Evolutionary conservation across 2,888 invertebrate species (phyloP), one percentile per base, ranked within the genome.

Genomic region (Eristalis intricaria): DNA sequence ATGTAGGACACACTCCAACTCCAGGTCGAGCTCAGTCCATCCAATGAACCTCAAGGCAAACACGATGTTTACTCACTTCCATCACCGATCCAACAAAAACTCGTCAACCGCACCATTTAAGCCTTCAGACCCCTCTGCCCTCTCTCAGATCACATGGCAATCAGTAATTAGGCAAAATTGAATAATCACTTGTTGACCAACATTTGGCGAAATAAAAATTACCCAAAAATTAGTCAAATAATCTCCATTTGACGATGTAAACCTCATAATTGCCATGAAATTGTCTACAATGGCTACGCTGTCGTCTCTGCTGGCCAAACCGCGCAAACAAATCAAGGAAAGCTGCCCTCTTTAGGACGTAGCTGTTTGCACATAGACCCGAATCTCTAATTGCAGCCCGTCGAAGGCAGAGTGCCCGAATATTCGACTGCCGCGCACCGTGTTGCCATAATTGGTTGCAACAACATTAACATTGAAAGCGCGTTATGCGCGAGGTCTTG

Each of bases 391-490:
- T 71, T 78, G 78, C 50, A 50, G 19, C 13, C n/a, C 43, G 43
- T 15, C n/a, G n/a, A n/a, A n/a, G 11, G 19, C 35, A 77, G 68
- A 69, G 19, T 19, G n/a, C 1, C 22, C 58, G 38, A 64, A 35
- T 32, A 32, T 70, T 56, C 35, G 35, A 69, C 26, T 26, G 29
- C n/a, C n/a, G 29, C 64, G 70, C 64, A 56, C 50, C 65, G 58
- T 22, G 56, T 70, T 78, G 65, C 70, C 64, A 78, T 32, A 78
- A 70, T 65, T 78, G 71, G 78, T 71, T 65, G 50, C 50, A 19
- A 71, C 78, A 64, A 65, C 70, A 78, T 71, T 70, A 40, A 64
- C 43, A 50, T 26, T 35, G 13, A 35, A 65, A 26, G 70, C 23
- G 26, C 19, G 70, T 29, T 65, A 15, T 56, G 43, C 13, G 15